Base-by-base conservation (phyloP, 2,888 invertebrate species). In the Bursaphelenchus okinawaensis region DNA sequence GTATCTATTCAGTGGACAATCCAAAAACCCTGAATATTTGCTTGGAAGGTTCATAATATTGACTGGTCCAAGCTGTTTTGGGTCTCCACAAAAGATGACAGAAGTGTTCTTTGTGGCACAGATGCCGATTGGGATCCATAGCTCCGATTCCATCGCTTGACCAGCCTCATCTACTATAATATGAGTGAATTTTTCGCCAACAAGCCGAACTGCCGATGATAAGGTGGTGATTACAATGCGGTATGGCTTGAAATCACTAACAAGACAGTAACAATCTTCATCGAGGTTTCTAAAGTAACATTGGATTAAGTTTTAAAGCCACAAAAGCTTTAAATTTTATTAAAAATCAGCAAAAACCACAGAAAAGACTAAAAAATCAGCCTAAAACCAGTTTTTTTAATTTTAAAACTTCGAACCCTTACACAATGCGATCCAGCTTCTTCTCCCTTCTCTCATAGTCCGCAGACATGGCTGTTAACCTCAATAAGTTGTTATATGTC, bases 161-260 rank as follows among this genome's bases (percentile, higher is more conserved):
- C 72, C 74, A 7, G 74, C 74, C 28, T 72, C 72, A 52, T 72
- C 72, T n/a, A 74, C 52, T 51, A 71, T 40, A n/a, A 71, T 62
- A 58, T 71, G 72, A 7, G 64, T 71, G 29, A 50, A 75, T 23
- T 20, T 6, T 7, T 40, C 40, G 40, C 1, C 12, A 2, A 40
- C 3, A n/a, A 40, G 40, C 12, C 40, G 40, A 40, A 40, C 40
- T 1, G 40, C 12, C 6, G 40, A 16, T 12, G 40, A 12, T n/a
- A 40, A 40, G 12, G 40, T 40, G 12, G 40, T 40, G n/a, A 40
- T 40, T 12, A 40, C n/a, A 4, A 40, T 40, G 40, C 40, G 40
- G n/a, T 40, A 40, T 16, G 12, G 2, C n/a, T 1, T 40, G 40
- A 40, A 40, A 40, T n/a, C 6, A 1, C 1, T 4, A n/a, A n/a